Percentiles rank a stretch among this genome's conserved stretches.
These are phyloP conservation scores for Drosophila orena DNA, from an alignment of 1,140 invertebrate genomes.

Conservation along the genomic window DNA sequence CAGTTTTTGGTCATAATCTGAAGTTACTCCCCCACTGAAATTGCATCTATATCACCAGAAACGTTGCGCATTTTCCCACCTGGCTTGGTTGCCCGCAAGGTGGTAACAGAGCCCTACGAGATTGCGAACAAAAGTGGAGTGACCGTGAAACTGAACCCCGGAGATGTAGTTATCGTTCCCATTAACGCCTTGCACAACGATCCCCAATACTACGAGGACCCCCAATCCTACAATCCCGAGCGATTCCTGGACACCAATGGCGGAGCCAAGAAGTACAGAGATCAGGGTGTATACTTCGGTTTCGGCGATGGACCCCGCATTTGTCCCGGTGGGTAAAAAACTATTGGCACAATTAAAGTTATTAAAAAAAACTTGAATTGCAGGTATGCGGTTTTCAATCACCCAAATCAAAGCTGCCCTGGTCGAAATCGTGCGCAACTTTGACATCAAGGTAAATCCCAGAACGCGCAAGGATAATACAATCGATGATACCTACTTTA, in stretches of 20 bases:
- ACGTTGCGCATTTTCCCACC: constrained; percentile 59
- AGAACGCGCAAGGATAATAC: constrained; percentile 55
- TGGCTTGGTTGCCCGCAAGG: constrained; percentile 27
- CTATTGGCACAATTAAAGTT: neutral
- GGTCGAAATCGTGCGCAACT: constrained; percentile 58
- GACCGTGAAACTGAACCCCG: constrained; percentile 72
- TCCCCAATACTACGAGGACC: constrained; percentile 87
- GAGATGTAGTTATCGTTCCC: constrained; percentile 86
- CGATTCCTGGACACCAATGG: constrained; percentile 86
- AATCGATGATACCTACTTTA: constrained; percentile 61
- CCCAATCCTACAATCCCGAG: constrained; percentile 88
- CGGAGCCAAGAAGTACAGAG: constrained; percentile 76
- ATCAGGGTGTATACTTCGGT: constrained; percentile 86
- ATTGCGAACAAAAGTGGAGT: constrained; percentile 58
- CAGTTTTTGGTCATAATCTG: neutral
- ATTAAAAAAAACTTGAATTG: neutral
- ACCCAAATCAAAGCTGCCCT: constrained; percentile 69
- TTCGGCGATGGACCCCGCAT: constrained; percentile 87
- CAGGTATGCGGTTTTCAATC: constrained; percentile 68
- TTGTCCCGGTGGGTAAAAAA: constrained; percentile 86
- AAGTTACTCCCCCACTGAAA: neutral
- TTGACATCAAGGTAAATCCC: constrained; percentile 58
- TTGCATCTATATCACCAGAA: constrained; percentile 24
- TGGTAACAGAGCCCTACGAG: constrained; percentile 42
- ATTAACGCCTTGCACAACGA: constrained; percentile 87